These are phyloP conservation scores for Ceratosolen fusciceps DNA, from an alignment of 1,140 invertebrate species.

Conservation along the genomic window DNA sequence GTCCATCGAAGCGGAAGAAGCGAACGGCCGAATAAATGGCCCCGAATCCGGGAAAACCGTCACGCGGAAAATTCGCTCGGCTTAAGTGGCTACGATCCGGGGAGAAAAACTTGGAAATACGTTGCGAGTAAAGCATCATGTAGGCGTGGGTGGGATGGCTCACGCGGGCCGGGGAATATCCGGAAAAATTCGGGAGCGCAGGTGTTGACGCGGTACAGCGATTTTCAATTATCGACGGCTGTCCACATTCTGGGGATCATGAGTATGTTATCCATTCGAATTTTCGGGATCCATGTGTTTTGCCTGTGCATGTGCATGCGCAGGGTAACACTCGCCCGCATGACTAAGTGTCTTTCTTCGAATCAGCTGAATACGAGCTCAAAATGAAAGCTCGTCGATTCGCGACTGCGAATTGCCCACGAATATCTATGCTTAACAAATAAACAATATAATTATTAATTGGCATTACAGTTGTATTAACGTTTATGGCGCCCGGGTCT, in stretches of 20 bases:
- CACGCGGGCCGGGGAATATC: background rate
- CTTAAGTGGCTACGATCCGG: background rate
- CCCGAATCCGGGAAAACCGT: background rate
- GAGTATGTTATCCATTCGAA: constrained; percentile 13
- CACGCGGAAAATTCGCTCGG: background rate
- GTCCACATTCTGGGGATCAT: constrained; percentile 7
- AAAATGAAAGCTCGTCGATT: too few relatives aligned
- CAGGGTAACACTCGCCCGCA: too few relatives aligned
- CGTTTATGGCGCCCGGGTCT: too few relatives aligned
- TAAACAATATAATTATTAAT: too few relatives aligned
- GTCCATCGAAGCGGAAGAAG: background rate
- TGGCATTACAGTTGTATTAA: too few relatives aligned
- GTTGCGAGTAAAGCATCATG: constrained; percentile 8
- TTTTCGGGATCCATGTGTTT: background rate
- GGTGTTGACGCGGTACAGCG: constrained; percentile 33
- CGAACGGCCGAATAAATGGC: too few relatives aligned
- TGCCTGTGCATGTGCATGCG: background rate
- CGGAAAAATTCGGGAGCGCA: constrained; percentile 15
- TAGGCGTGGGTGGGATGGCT: background rate
- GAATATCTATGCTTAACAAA: too few relatives aligned
- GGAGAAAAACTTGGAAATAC: constrained; percentile 19
- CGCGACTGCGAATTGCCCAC: too few relatives aligned
- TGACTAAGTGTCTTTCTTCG: too few relatives aligned
- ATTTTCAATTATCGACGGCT: constrained; percentile 45
- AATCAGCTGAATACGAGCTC: too few relatives aligned